phyloP scores from a whole-genome alignment of 1,140 invertebrate genomes.

The Mactra quadrangularis region DNA sequence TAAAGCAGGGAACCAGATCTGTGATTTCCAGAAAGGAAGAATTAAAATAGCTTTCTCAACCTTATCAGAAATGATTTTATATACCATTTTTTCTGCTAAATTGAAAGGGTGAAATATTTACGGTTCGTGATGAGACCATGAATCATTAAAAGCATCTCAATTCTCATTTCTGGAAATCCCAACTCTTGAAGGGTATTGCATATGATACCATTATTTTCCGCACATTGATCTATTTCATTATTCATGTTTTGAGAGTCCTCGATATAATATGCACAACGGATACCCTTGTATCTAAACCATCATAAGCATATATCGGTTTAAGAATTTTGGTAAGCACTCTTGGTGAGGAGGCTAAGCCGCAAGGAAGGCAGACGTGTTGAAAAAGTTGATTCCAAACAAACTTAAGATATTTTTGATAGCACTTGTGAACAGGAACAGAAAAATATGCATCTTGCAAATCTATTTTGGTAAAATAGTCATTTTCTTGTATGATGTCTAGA shows the following conservation, averaged over 20 bases:
- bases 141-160: constrained; percentile 19
- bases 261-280: no score
- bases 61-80: neutral
- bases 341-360: constrained; percentile 23
- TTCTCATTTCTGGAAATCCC: neutral
- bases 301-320: constrained; percentile 14
- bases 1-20: no score
- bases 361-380: constrained; percentile 33
- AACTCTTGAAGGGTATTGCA: no score
- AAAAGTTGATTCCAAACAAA: constrained; percentile 10
- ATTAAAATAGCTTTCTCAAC: neutral
- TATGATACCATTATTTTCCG: neutral
- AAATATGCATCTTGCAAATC: no score
- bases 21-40: no score
- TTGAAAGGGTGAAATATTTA: constrained; percentile 38
- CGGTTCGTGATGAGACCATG: constrained; percentile 4
- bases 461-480: constrained; percentile 53
- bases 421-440: no score
- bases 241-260: constrained; percentile 54
- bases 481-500: constrained; percentile 37
- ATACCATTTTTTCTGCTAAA: neutral
- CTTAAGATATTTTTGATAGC: no score
- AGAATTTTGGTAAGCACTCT: no score
- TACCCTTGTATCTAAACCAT: constrained; percentile 8
- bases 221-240: neutral